phyloP scores from a whole-genome alignment of 1,140 invertebrate species.

The Drosophila nebulosa region DNA sequence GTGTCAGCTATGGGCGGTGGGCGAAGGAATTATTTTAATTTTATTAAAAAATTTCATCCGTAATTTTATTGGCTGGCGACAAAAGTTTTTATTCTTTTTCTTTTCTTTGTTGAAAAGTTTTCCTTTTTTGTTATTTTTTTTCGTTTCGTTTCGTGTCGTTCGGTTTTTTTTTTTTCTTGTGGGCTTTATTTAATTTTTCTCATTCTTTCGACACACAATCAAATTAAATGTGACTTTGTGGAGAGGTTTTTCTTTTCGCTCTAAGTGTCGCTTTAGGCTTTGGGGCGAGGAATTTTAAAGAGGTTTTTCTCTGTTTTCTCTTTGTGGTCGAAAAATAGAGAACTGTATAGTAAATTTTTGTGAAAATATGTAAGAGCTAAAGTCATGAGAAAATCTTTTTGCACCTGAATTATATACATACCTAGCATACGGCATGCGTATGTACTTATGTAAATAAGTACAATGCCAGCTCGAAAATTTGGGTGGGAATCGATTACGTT shows the following conservation, averaged over 20 bases:
- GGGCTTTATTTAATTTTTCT: slow-evolving; percentile 19
- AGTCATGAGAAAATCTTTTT: neutral
- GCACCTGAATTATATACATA: neutral
- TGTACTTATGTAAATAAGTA: slow-evolving; percentile 3
- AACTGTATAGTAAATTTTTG: neutral
- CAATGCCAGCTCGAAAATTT: slow-evolving; percentile 55
- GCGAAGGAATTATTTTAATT: slow-evolving; percentile 52
- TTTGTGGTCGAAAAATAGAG: slow-evolving; percentile 19
- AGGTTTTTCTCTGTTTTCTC: neutral
- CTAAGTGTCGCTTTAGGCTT: neutral
- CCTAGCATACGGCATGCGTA: slow-evolving; percentile 2
- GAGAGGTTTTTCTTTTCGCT: slow-evolving; percentile 15
- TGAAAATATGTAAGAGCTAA: neutral
- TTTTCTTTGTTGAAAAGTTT: slow-evolving; percentile 29
- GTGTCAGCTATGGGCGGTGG: neutral
- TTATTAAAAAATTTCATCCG: slow-evolving; percentile 36
- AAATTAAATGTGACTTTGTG: slow-evolving; percentile 61
- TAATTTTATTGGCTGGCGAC: slow-evolving; percentile 42
- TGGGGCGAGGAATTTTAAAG: neutral
- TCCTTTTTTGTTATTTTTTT: slow-evolving; percentile 15
- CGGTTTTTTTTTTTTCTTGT: slow-evolving; percentile 10
- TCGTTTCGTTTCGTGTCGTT: no score
- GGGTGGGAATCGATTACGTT: slow-evolving; percentile 65
- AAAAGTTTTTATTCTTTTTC: slow-evolving; percentile 18
- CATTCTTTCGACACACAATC: slow-evolving; percentile 35